Conservation (phyloP, 2,888 invertebrate genomes). For the Amaurobius ferox region DNA sequence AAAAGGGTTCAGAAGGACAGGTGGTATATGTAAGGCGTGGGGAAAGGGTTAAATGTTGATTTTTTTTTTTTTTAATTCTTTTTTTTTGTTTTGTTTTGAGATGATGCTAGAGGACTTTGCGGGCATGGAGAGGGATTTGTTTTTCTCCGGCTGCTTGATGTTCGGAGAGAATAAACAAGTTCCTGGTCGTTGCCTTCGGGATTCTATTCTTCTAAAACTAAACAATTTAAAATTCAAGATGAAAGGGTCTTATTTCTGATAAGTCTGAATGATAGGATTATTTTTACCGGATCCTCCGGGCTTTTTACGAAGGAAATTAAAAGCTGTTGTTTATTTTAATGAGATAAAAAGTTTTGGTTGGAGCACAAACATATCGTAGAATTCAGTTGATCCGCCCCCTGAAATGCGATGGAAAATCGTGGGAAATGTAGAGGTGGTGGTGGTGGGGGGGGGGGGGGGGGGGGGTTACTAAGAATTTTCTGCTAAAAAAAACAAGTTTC, state of each 20-base stretch:
- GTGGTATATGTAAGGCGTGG: constrained; percentile 15
- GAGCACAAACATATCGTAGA: too few relatives aligned
- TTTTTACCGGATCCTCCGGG: too few relatives aligned
- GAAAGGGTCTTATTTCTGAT: not conserved
- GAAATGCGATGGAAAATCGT: too few relatives aligned
- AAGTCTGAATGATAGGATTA: not conserved
- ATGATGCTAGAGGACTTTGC: not conserved
- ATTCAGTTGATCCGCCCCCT: too few relatives aligned
- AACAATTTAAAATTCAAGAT: not conserved
- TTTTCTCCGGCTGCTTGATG: not conserved
- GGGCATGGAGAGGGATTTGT: not conserved
- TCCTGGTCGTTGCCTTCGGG: not conserved
- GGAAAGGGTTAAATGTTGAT: constrained; percentile 11
- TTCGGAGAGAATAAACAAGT: not conserved
- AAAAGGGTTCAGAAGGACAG: not conserved
- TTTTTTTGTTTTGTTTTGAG: too few relatives aligned
- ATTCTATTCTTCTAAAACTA: not conserved
- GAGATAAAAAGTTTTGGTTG: too few relatives aligned
- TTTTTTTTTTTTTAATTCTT: not conserved
- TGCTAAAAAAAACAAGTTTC: too few relatives aligned
- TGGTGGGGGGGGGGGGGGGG: too few relatives aligned
- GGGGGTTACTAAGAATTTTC: too few relatives aligned
- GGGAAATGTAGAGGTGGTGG: too few relatives aligned
- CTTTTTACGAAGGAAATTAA: too few relatives aligned
- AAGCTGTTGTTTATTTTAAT: too few relatives aligned